Evolutionary conservation across 2,113 vertebrate species (phyloP), one percentile per base, ranked within the genome.

Genomic region (Lota lota): DNA sequence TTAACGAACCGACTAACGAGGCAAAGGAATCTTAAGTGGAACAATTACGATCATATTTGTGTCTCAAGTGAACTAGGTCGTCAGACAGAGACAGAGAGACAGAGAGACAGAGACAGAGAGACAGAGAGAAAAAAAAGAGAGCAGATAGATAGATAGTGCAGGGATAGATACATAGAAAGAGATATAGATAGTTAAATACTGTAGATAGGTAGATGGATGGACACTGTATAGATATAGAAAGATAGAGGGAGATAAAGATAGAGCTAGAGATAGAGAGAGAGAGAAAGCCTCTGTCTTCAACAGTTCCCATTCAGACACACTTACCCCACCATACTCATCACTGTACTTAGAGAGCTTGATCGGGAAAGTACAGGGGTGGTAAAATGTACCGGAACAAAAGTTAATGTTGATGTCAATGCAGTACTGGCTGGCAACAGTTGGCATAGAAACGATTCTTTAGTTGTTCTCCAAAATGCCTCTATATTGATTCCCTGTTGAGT

Each of bases 1-100:
- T 10, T 47, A 47, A 47, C 40, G 10, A 47, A 14, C 8, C 12
- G 40, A 47, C 40, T 47, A 76, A 69, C 36, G 72, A 64, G 68
- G 65, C 64, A 60, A n/a, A 59, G 60, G 47, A 66, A 61, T 70
- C 20, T 65, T 28, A 56, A 64, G 63, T 28, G 12, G 36, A 28
- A 17, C 1, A 68, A 73, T 69, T 59, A 53, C 18, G 40, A 69
- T 77, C 72, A 68, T 70, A 64, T 74, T 67, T 10, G 14, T n/a
- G 36, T 54, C 69, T 60, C 76, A 68, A 76, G 66, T 62, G 61
- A 78, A 66, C 61, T 59, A 64, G 68, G 67, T 68, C 20, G 82
- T 60, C 36, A 59, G 16, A 33, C 19, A 2, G 56, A 5, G 47
- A 77, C 72, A 77, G 22, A 19, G 20, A 2, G 18, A 18, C 76